These are phyloP conservation scores for Tachysurus vachellii DNA, from an alignment of 2,113 vertebrate species.

Conservation along the genomic window DNA sequence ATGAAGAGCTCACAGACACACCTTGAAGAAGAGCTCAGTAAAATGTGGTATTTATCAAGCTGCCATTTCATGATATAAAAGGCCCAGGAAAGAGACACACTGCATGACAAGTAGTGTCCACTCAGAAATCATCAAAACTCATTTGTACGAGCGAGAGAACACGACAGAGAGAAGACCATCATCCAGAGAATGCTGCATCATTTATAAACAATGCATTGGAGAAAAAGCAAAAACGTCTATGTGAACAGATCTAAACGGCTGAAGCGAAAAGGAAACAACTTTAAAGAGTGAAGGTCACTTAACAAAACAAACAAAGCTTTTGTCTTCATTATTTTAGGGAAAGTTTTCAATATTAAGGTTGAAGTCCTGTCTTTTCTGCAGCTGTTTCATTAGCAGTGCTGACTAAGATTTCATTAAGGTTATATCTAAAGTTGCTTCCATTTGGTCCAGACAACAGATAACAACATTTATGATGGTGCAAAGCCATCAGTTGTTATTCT, in stretches of 20 bases:
- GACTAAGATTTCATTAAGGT: not conserved
- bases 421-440: not conserved
- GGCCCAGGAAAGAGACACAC: slow-evolving; percentile 42
- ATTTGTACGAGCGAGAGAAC: not conserved
- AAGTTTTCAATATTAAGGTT: not conserved
- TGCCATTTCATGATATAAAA: slow-evolving; percentile 57
- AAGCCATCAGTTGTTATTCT: not conserved
- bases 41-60: slow-evolving; percentile 61
- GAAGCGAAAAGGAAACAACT: not conserved
- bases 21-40: slow-evolving; percentile 45
- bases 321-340: not conserved
- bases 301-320: not conserved
- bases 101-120: slow-evolving; percentile 58
- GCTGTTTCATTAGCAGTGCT: not conserved
- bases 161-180: not conserved
- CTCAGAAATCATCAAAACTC: slow-evolving; percentile 49
- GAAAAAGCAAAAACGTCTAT: not conserved
- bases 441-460: not conserved
- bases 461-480: not conserved
- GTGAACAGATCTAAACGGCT: not conserved
- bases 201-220: not conserved
- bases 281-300: not conserved
- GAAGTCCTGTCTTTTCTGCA: not conserved
- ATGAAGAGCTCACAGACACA: slow-evolving; percentile 51
- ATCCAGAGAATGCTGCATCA: slow-evolving; percentile 10